A percentile compares a stretch with the other conserved stretches of the same genome.
Evolutionary conservation across 2,113 vertebrate species (phyloP).

Genomic region (Eclectus roratus): DNA sequence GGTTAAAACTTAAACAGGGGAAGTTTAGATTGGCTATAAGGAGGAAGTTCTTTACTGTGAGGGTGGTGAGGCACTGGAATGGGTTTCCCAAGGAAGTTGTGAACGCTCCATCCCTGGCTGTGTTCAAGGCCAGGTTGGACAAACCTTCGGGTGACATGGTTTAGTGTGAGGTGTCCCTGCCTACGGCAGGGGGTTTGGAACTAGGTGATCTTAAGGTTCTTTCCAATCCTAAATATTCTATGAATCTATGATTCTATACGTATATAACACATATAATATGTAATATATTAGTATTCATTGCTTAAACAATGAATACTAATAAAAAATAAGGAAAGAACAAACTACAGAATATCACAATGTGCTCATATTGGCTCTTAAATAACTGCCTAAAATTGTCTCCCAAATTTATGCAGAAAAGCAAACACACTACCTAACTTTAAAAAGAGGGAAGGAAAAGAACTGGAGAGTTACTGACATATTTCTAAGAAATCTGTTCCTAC

Average conservation of each 20-base stretch:
- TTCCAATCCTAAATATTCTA: not conserved
- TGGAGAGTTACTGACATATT: not conserved
- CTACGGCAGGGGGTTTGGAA: not conserved
- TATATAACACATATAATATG: not conserved
- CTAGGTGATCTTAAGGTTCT: not conserved
- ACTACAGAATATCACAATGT: not conserved
- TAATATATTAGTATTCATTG: not conserved
- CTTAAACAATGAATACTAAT: not conserved
- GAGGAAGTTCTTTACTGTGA: no score
- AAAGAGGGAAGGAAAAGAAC: not conserved
- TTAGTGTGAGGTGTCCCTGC: not conserved
- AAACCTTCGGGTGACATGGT: no score
- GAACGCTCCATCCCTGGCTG: no score
- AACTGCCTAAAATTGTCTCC: not conserved
- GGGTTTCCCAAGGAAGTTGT: no score
- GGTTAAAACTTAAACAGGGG: no score
- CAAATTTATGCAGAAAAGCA: constrained; percentile 22
- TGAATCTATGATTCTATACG: not conserved
- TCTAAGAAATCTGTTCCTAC: constrained; percentile 14
- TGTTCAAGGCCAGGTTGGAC: no score
- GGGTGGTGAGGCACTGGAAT: no score
- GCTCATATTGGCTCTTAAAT: not conserved
- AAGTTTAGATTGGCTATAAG: no score
- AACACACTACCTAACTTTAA: not conserved
- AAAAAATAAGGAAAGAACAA: not conserved